Percentiles rank a stretch among this genome's conserved stretches.
These are phyloP conservation scores for Phallusia fumigata DNA, from an alignment of 23 tunicate genomes.

Conservation along the genomic window DNA sequence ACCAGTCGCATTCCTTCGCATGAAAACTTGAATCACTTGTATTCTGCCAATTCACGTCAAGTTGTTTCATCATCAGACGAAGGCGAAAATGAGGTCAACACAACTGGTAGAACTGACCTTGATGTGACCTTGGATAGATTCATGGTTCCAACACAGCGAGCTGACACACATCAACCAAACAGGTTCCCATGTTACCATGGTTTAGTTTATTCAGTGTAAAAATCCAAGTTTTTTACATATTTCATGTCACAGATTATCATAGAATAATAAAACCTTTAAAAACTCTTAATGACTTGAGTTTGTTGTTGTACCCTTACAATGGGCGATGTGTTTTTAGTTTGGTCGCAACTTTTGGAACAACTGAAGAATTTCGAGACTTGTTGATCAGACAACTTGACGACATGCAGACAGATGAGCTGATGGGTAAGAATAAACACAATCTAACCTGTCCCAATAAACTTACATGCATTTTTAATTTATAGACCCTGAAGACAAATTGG, in stretches of 20 bases:
- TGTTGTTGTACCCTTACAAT: too few relatives aligned
- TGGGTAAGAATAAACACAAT: neutral
- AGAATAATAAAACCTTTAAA: too few relatives aligned
- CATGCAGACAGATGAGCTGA: conserved; percentile 33
- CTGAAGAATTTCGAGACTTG: conserved; percentile 67
- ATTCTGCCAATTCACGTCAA: neutral
- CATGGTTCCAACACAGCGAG: conserved; percentile 26
- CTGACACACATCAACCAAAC: conserved; percentile 48
- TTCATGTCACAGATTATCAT: too few relatives aligned
- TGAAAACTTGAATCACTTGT: neutral
- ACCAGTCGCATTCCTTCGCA: neutral
- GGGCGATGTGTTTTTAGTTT: conserved; percentile 30
- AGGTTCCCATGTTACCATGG: too few relatives aligned
- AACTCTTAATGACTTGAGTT: too few relatives aligned
- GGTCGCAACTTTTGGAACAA: conserved; percentile 95
- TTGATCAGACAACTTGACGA: conserved; percentile 66
- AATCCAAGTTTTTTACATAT: too few relatives aligned
- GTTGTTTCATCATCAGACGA: neutral
- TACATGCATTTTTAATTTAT: neutral
- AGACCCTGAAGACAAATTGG: neutral
- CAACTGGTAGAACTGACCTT: conserved; percentile 6
- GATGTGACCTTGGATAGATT: conserved; percentile 21
- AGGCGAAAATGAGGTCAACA: neutral
- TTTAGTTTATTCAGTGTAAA: too few relatives aligned
- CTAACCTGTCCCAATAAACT: neutral